Percentiles rank a stretch among this genome's conserved stretches.
phyloP scores from a whole-genome alignment of 2,797 vertebrate genomes.

The Thripadectes ignobilis region DNA sequence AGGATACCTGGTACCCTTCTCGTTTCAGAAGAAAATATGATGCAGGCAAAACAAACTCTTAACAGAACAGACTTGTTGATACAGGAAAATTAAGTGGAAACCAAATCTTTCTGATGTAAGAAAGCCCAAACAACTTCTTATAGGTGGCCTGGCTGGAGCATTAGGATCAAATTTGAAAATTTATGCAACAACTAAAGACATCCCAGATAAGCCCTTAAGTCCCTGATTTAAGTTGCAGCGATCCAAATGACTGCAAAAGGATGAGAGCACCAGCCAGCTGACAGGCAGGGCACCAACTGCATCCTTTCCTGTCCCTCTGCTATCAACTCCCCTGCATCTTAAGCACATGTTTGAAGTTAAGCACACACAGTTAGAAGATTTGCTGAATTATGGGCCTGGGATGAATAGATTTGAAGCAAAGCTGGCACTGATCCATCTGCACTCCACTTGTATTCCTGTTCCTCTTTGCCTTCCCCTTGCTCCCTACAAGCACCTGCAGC shows the following conservation, averaged over 20 bases:
- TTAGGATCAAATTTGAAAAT: neutral
- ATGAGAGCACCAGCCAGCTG: neutral
- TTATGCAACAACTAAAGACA: neutral
- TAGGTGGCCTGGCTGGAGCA: neutral
- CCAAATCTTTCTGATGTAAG: neutral
- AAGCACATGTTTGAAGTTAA: neutral
- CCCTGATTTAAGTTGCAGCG: neutral
- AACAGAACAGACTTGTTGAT: neutral
- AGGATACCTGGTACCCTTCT: neutral
- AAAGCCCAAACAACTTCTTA: neutral
- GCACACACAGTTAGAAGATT: neutral
- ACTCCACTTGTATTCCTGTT: neutral
- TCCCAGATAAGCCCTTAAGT: neutral
- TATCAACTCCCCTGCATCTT: neutral
- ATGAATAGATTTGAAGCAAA: neutral
- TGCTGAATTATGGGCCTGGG: neutral
- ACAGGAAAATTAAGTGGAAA: neutral
- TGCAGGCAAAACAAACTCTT: neutral
- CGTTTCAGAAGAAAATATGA: neutral
- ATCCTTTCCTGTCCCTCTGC: neutral
- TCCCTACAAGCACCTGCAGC: neutral
- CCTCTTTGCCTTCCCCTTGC: neutral
- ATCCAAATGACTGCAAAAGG: neutral
- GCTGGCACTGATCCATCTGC: neutral
- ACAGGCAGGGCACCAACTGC: neutral